Percentiles rank a stretch among this genome's conserved stretches.
phyloP scores from a whole-genome alignment of 1,140 invertebrate species.

The Scaptodrosophila lebanonensis region DNA sequence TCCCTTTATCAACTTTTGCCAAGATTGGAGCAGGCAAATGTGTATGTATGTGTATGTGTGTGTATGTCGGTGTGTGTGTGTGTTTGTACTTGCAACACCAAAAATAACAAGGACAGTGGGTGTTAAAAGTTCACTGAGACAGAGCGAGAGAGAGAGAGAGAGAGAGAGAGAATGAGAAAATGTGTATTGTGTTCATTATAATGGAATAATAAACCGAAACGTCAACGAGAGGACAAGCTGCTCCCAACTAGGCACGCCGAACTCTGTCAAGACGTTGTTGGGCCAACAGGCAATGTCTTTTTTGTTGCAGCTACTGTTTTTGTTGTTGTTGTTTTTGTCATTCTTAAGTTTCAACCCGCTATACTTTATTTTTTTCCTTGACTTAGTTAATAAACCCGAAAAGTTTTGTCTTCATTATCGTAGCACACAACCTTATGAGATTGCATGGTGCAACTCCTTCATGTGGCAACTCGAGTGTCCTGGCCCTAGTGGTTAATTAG shows the following conservation, averaged over 20 bases:
- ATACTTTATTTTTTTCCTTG: conserved; percentile 25
- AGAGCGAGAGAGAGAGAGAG: background rate
- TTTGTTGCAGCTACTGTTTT: conserved; percentile 8
- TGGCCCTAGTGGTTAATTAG: conserved; percentile 42
- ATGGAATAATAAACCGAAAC: conserved; percentile 68
- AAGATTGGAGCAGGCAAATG: conserved; percentile 65
- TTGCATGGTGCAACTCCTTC: too few relatives aligned
- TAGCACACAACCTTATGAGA: conserved; percentile 5
- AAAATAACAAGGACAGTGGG: conserved; percentile 49
- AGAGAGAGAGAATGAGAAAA: conserved; percentile 23
- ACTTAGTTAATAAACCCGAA: conserved; percentile 28
- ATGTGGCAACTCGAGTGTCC: background rate
- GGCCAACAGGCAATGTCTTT: background rate
- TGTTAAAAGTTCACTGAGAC: conserved; percentile 42
- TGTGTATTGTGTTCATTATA: conserved; percentile 72
- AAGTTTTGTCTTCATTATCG: conserved; percentile 39
- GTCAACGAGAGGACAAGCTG: conserved; percentile 1
- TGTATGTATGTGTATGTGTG: too few relatives aligned
- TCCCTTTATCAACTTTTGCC: conserved; percentile 16
- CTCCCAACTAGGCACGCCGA: background rate
- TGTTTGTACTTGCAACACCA: too few relatives aligned
- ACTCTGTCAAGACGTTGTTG: background rate
- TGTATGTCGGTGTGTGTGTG: too few relatives aligned
- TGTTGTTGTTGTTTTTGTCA: conserved; percentile 14
- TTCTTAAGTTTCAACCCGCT: conserved; percentile 18